These are phyloP conservation scores for Salvator merianae DNA, from an alignment of 2,113 vertebrate genomes.

Conservation along the genomic window DNA sequence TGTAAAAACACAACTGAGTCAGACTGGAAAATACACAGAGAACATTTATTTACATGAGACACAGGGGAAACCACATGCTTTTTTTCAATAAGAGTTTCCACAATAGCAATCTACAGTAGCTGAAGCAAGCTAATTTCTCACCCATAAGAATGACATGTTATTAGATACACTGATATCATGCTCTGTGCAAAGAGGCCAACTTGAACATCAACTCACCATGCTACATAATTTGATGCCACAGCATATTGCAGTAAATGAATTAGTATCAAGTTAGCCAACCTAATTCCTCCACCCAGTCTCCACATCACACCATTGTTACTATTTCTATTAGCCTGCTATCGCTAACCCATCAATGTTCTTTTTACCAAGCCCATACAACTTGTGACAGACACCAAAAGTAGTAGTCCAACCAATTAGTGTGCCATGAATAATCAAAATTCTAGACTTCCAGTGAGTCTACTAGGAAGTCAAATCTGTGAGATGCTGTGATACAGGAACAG, in stretches of 20 bases:
- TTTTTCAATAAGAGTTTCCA: constrained; percentile 44
- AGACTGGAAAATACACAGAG: constrained; percentile 39
- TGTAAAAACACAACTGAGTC: constrained; percentile 41
- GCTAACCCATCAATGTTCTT: background rate
- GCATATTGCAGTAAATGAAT: background rate
- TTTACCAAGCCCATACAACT: background rate
- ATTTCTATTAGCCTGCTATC: background rate
- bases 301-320: background rate
- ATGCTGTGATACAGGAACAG: background rate
- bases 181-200: constrained; percentile 17
- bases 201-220: constrained; percentile 25
- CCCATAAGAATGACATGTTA: constrained; percentile 41
- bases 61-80: constrained; percentile 25
- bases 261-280: background rate
- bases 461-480: background rate
- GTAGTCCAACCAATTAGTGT: background rate
- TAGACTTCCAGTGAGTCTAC: no score
- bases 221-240: background rate
- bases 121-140: constrained; percentile 48
- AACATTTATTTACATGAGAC: constrained; percentile 63
- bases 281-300: background rate
- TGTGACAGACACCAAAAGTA: background rate
- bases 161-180: constrained; percentile 44
- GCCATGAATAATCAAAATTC: background rate
- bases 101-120: constrained; percentile 48